Evolutionary conservation across 2,888 invertebrate species (phyloP), one percentile per base, ranked within the genome.

Genomic region (Tachina lurida): DNA sequence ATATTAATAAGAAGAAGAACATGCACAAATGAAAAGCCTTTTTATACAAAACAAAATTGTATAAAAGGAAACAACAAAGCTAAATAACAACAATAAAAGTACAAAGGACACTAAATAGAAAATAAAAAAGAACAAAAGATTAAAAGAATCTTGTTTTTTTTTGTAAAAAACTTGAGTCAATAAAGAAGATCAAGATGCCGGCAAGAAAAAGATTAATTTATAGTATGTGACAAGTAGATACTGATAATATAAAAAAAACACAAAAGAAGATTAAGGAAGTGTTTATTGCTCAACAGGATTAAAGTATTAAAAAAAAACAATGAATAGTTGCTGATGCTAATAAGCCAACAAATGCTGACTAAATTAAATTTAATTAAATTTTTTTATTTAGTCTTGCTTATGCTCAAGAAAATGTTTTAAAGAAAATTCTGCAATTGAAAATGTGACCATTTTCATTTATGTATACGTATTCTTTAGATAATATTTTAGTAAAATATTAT

Each of bases 1-100:
- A 87, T 88, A 88, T 88, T 31, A 90, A 89, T 88, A 87, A 88
- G 84, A 63, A 39, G 31, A 7, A 31, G 31, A 31, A 31, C 31
- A 31, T 31, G 39, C n/a, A 12, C 31, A 4, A 2, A 60, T 60
- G 22, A 73, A 65, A 49, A 47, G 31, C 47, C n/a, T 17, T 49
- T 19, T n/a, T 22, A 41, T 19, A 19, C 39, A 12, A 17, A n/a
- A 4, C 10, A 49, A 60, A 73, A 60, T 19, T 47, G 4, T 31
- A 5, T 63, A 19, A 19, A 52, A 60, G 60, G 67, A 73, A 52
- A 84, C 83, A 62, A 84, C 83, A 62, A 84, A 54, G 45, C n/a
- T 19, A 43, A 73, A 54, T 52, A 73, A 22, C 39, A 74, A 52
- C 68, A 77, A 63, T 52, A 52, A 41, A 43, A 60, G 45, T 47